Base-by-base conservation (phyloP, 1,140 invertebrate genomes). In the Cydia strobilella region DNA sequence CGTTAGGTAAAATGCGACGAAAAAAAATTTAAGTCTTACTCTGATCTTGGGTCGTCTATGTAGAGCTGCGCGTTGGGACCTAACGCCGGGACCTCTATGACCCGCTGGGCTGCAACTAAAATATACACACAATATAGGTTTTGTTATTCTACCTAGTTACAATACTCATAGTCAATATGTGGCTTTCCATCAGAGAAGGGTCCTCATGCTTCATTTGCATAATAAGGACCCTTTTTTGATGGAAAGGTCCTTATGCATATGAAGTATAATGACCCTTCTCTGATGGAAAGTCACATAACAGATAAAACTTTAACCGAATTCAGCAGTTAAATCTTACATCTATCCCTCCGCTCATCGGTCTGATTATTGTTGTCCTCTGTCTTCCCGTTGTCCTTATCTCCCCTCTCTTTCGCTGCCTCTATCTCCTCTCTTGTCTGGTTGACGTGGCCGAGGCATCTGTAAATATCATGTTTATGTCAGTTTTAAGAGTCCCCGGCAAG, bases 31-130 rank as follows among this genome's bases (percentile, higher is more conserved):
- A 48, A 35, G 31, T 48, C 72, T 59, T 59, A 73, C 72, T 54
- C 5, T n/a, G 72, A 25, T 15, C 51, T 13, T 27, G 62, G 51
- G 6, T 73, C 72, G 15, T 73, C 54, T 27, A 73, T 73, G 27
- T 73, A 54, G 13, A 73, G 48, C 15, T 54, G 51, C 0, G 72
- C 72, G 9, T 73, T 51, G n/a, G 51, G 72, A 1, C 72, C 25
- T 3, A 73, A 31, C 5, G 54, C 13, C 3, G 72, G 72, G 27
- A 31, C 54, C 18, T 59, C 54, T 59, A 59, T 59, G 7, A 59
- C 54, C 18, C 54, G 18, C 20, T 59, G 54, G 1, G 54, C 54
- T 12, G 54, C 10, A 59, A 59, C 54, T 59, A 23, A 59, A 20
- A 59, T 0, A 23, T 12, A 59, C 0, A 20, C 18, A 59, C 15